phyloP scores from a whole-genome alignment of 2,113 vertebrate genomes.

The Vulpes vulpes region DNA sequence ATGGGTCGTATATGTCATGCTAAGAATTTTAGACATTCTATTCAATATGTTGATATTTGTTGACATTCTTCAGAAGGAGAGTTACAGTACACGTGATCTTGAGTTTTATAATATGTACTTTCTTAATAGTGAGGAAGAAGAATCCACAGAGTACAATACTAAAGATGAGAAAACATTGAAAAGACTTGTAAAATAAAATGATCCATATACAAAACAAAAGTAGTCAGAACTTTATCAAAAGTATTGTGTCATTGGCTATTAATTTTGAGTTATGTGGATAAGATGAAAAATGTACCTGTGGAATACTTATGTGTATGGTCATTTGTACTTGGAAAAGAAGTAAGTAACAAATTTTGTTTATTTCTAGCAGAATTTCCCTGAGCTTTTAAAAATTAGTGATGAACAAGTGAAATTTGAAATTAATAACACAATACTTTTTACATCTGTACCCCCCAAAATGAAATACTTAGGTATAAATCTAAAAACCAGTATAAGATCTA shows the following conservation, averaged over 20 bases:
- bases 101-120: neutral
- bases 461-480: neutral
- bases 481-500: neutral
- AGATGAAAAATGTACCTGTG: neutral
- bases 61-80: neutral
- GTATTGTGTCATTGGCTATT: neutral
- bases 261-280: neutral
- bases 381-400: neutral
- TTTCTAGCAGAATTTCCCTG: neutral
- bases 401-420: neutral
- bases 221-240: neutral
- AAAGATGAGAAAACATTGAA: neutral
- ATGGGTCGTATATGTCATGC: neutral
- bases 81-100: neutral
- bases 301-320: neutral
- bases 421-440: neutral
- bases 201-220: neutral
- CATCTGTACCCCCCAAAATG: neutral
- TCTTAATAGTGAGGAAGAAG: neutral
- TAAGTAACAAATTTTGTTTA: constrained; percentile 2
- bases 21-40: neutral
- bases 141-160: neutral
- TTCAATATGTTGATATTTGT: neutral
- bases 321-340: neutral
- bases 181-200: neutral